phyloP scores from a whole-genome alignment of 2,113 vertebrate species.

The sheep (Ovis aries) region ARS-UI_Ramb_v3.0 NC_056054.1:75007001-75007500 shows the following conservation, averaged over 20 bases:
- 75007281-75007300: slow-evolving; percentile 64
- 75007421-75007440: slow-evolving; percentile 70
- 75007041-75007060: background rate
- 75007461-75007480: slow-evolving; percentile 51
- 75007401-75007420: slow-evolving; percentile 77
- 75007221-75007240: slow-evolving; percentile 71
- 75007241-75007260: slow-evolving; percentile 68
- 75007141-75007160: background rate
- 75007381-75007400: slow-evolving; percentile 70
- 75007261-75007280: slow-evolving; percentile 74
- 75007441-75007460: slow-evolving; percentile 67
- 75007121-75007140: background rate
- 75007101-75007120: background rate
- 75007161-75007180: slow-evolving; percentile 40
- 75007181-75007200: background rate
- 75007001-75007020: background rate
- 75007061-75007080: background rate
- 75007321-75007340: slow-evolving; percentile 70
- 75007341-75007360: slow-evolving; percentile 76
- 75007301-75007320: slow-evolving; percentile 79
- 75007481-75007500: slow-evolving; percentile 54
- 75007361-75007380: slow-evolving; percentile 75
- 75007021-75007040: background rate
- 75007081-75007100: background rate
- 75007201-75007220: slow-evolving; percentile 10